Conservation (phyloP, 2,797 vertebrate genomes). For the Gymnodraco acuticeps region DNA sequence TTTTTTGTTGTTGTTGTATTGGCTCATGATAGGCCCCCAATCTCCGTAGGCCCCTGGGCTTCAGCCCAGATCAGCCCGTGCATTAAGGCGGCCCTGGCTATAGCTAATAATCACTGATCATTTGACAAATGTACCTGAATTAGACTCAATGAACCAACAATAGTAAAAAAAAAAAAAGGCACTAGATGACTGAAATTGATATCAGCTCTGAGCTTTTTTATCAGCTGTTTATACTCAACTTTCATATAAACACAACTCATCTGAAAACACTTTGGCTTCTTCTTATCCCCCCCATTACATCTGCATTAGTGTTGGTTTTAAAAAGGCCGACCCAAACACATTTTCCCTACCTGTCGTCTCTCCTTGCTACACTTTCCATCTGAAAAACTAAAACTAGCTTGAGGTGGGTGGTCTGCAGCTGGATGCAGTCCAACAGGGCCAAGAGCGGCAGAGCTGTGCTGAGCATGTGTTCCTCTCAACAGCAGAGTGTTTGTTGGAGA, state of each 20-base stretch:
- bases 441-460: constrained; percentile 23
- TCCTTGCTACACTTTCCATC: constrained; percentile 9
- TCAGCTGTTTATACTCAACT: not conserved
- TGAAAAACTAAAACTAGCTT: constrained; percentile 27
- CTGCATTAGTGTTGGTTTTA: not conserved
- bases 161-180: not conserved
- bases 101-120: not conserved
- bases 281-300: not conserved
- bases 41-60: no score
- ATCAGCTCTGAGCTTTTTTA: not conserved
- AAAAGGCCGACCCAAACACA: not conserved
- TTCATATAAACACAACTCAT: no score
- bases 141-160: not conserved
- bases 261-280: no score
- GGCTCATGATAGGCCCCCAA: no score
- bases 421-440: constrained; percentile 41
- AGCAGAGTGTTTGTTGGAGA: constrained; percentile 15
- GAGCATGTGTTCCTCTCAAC: constrained; percentile 15
- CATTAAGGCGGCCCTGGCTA: no score
- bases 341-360: not conserved
- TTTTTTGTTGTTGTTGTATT: no score
- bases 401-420: constrained; percentile 52
- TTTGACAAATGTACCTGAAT: not conserved
- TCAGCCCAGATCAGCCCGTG: no score
- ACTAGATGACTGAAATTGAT: not conserved